Percentiles rank a stretch among this genome's conserved stretches.
Conservation (phyloP, 1,140 invertebrate species). For the Rhopalosiphum padi region DNA sequence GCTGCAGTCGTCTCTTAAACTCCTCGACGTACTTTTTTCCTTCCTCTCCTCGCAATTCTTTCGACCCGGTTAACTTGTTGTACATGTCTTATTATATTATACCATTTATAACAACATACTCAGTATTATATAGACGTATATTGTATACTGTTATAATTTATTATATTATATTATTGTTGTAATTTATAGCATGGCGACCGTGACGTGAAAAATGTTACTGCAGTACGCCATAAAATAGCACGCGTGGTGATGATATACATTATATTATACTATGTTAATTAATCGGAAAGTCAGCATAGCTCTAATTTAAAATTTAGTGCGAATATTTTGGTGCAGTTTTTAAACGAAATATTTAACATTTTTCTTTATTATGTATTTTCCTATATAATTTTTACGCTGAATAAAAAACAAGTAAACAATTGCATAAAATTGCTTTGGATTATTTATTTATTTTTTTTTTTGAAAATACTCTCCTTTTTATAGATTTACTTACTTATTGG, state of each 20-base stretch:
- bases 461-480: too few species aligned
- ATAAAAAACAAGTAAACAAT: too few species aligned
- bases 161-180: not conserved
- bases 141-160: not conserved
- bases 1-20: not conserved
- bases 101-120: too few species aligned
- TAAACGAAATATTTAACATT: not conserved
- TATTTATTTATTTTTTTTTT: too few species aligned
- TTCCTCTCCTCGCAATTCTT: not conserved
- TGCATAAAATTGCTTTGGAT: too few species aligned
- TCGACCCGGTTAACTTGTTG: too few species aligned
- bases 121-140: too few species aligned
- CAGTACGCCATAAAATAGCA: not conserved
- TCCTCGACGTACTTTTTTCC: not conserved
- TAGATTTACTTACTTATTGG: too few species aligned
- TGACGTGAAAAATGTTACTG: slow-evolving; percentile 37
- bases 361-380: not conserved
- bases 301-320: not conserved
- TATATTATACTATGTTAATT: not conserved
- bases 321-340: not conserved
- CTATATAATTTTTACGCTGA: too few species aligned
- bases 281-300: not conserved
- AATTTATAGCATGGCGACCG: not conserved
- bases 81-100: too few species aligned
- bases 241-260: not conserved